Percentiles rank a stretch among this genome's conserved stretches.
These are phyloP conservation scores for Agelaius tricolor DNA, from an alignment of 2,113 vertebrate genomes.

Conservation along the genomic window DNA sequence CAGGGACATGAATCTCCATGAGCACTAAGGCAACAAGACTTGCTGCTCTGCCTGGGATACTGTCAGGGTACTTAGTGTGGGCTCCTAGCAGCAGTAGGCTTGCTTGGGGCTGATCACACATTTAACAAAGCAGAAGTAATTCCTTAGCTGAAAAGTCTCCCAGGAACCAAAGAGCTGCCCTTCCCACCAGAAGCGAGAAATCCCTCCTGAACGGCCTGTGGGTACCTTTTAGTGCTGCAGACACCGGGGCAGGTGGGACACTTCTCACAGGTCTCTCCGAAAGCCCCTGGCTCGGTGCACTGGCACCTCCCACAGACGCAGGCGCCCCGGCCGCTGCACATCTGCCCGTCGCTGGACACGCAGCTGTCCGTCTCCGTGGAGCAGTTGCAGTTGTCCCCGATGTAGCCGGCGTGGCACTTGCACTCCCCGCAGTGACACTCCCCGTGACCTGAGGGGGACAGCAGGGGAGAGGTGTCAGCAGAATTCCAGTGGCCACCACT, in stretches of 20 bases:
- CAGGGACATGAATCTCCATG: background rate
- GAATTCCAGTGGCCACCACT: rapidly evolving
- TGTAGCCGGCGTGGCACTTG: slow-evolving; percentile 88
- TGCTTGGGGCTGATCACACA: background rate
- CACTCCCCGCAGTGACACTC: slow-evolving; percentile 97
- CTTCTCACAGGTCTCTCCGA: slow-evolving; percentile 92
- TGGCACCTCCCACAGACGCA: slow-evolving; percentile 90
- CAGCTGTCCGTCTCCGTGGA: slow-evolving; percentile 84
- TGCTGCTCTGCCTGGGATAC: background rate
- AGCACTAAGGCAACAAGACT: background rate
- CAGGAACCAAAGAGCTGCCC: background rate
- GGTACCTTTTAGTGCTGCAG: slow-evolving; percentile 92
- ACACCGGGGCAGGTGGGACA: slow-evolving; percentile 95
- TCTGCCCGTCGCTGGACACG: slow-evolving; percentile 82
- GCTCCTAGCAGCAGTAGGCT: background rate
- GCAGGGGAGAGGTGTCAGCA: background rate
- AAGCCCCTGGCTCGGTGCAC: slow-evolving; percentile 90
- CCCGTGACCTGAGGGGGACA: slow-evolving; percentile 82
- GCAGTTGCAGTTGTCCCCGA: slow-evolving; percentile 97
- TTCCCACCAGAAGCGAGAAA: rapidly evolving
- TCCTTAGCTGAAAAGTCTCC: background rate
- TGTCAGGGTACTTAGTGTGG: background rate
- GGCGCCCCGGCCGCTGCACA: slow-evolving; percentile 88
- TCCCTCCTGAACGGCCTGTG: rapidly evolving
- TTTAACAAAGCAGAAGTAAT: background rate